Base-by-base conservation (phyloP, 2,113 vertebrate species). In the Strix uralensis region DNA sequence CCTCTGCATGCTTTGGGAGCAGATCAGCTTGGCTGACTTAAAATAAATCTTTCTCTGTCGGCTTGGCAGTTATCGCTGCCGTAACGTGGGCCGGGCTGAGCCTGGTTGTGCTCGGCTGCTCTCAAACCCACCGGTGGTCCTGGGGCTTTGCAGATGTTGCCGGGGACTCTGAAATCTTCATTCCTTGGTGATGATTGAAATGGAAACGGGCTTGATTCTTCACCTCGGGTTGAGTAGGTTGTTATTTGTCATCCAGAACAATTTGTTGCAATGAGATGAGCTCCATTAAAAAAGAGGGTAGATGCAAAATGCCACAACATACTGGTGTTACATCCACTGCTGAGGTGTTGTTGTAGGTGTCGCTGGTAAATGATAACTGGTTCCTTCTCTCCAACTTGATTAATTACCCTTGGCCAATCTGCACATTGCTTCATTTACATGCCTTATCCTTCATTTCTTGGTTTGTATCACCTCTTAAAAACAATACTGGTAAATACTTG, bases 301-400 rank as follows among this genome's bases (percentile, higher is more conserved):
- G 29, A 15, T 29, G 47, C 27, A 44, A 54, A 62, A 38, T 3
- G 11, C 59, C 54, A 3, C 29, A 6, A 46, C 26, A 26, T 23
- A 0, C 17, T 5, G 46, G 46, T 23, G 89, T 32, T 32, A 0
- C 3, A 0, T 23, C 72, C 29, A 0, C 46, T 10, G 52, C 51
- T 42, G 58, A 1, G 17, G 38, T 14, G 3, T 15, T 19, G 0
- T 1, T 6, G 38, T 51, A 15, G 55, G n/a, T 2, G 0, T 20
- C 47, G 13, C 63, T 54, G 70, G 30, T 30, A 22, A 5, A 9
- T 10, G 21, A 9, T 13, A 16, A 51, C 34, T 18, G 11, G 71
- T 46, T 47, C 67, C 51, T 11, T 9, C 47, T 52, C 36, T 73
- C 26, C 77, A 21, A 1, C 29, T 9, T 27, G 36, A 32, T 14